Conservation (phyloP, 2,113 vertebrate genomes). For the Rana temporaria region DNA sequence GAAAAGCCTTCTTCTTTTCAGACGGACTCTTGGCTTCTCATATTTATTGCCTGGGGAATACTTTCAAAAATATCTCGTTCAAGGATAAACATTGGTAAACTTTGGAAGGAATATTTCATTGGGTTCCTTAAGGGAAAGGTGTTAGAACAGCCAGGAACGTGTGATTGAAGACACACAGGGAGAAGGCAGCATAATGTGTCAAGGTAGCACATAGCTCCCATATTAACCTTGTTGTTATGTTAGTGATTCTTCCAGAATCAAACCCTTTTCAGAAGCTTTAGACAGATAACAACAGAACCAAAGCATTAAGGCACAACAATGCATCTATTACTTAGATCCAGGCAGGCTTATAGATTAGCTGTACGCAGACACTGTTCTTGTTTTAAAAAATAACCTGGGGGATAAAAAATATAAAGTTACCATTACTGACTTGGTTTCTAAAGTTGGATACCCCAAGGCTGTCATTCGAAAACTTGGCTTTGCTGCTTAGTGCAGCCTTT, state of each 20-base stretch:
- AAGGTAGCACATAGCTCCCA: not conserved
- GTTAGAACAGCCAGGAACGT: slow-evolving; percentile 12
- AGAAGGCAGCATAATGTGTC: not conserved
- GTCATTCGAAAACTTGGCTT: too few relatives aligned
- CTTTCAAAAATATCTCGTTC: slow-evolving; percentile 45
- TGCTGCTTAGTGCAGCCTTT: too few relatives aligned
- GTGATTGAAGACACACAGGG: slow-evolving; percentile 37
- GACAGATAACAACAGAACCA: slow-evolving; percentile 9
- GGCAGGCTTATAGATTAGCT: not conserved
- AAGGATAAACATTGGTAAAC: slow-evolving; percentile 31
- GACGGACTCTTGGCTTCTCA: slow-evolving; percentile 6
- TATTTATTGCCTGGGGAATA: slow-evolving; percentile 33
- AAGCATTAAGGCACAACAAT: not conserved
- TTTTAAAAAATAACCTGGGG: too few relatives aligned
- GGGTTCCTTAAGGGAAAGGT: slow-evolving; percentile 30
- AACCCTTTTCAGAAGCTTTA: not conserved
- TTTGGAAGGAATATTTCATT: slow-evolving; percentile 34
- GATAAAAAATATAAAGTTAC: too few relatives aligned
- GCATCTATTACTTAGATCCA: not conserved
- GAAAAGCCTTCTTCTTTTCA: not conserved
- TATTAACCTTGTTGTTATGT: slow-evolving; percentile 15
- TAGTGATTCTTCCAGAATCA: not conserved
- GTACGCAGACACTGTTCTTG: too few relatives aligned
- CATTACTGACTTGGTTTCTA: too few relatives aligned
- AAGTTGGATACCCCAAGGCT: too few relatives aligned